phyloP scores from a whole-genome alignment of 1,140 invertebrate species.

The Condylostylus longicornis region DNA sequence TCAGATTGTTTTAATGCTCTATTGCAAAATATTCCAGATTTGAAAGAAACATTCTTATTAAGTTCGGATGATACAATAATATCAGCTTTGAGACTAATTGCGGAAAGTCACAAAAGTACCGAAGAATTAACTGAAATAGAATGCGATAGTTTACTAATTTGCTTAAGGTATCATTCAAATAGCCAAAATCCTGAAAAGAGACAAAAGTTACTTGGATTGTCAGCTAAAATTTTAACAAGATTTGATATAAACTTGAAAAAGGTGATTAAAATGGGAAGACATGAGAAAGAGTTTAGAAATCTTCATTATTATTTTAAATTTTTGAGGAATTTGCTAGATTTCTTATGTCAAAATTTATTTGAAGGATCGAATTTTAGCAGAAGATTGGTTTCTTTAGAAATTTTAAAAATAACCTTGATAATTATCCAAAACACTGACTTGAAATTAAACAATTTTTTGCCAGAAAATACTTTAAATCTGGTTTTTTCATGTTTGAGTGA shows the following conservation, averaged over 20 bases:
- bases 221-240: conserved; percentile 42
- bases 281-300: conserved; percentile 6
- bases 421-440: conserved; percentile 6
- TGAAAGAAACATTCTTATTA: conserved; percentile 5
- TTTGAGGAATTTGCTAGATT: conserved; percentile 35
- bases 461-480: conserved; percentile 26
- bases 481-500: conserved; percentile 49
- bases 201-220: conserved; percentile 41
- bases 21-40: conserved; percentile 5
- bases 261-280: conserved; percentile 10
- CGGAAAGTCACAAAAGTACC: conserved; percentile 60
- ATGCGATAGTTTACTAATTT: conserved; percentile 48
- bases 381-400: conserved; percentile 42
- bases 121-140: conserved; percentile 46
- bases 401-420: conserved; percentile 12
- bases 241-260: conserved; percentile 15
- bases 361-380: conserved; percentile 55
- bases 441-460: conserved; percentile 18
- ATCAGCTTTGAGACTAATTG: conserved; percentile 48
- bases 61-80: conserved; percentile 32
- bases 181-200: conserved; percentile 48
- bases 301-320: conserved; percentile 24
- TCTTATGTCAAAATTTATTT: conserved; percentile 43
- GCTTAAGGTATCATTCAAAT: conserved; percentile 53
- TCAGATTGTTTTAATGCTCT: conserved; percentile 8